phyloP scores from a whole-genome alignment of 2,797 vertebrate species.

The Chloroceryle inda region DNA sequence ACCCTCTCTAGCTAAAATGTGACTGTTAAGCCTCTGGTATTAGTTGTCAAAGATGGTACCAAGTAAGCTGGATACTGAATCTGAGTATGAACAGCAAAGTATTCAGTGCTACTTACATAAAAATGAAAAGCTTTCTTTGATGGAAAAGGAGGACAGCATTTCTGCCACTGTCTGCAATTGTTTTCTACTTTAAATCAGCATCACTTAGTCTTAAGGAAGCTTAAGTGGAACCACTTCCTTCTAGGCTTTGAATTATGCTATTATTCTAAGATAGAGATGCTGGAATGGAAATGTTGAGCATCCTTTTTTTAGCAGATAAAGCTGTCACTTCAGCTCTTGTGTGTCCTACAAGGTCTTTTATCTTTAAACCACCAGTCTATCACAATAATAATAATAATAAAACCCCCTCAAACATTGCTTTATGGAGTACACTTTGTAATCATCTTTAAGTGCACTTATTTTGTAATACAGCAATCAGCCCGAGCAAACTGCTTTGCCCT shows the following conservation, averaged over 20 bases:
- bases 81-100: neutral
- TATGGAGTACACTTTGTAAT: constrained; percentile 43
- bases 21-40: neutral
- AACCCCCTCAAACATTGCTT: constrained; percentile 24
- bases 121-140: neutral
- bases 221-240: constrained; percentile 14
- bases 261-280: constrained; percentile 45
- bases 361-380: constrained; percentile 43
- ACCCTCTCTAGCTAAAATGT: neutral
- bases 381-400: constrained; percentile 14
- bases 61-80: neutral
- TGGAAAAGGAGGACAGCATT: neutral
- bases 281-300: constrained; percentile 27
- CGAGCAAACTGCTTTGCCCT: constrained; percentile 51
- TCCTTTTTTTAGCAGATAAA: constrained; percentile 39
- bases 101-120: neutral
- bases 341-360: constrained; percentile 39
- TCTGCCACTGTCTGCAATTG: neutral
- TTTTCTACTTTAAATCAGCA: constrained; percentile 2
- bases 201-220: neutral
- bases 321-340: constrained; percentile 12
- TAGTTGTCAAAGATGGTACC: neutral
- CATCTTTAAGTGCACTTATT: constrained; percentile 59
- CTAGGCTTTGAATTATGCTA: neutral
- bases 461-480: constrained; percentile 35